These are phyloP conservation scores for Mellivora capensis DNA, from an alignment of 2,113 vertebrate genomes.

Conservation along the genomic window DNA sequence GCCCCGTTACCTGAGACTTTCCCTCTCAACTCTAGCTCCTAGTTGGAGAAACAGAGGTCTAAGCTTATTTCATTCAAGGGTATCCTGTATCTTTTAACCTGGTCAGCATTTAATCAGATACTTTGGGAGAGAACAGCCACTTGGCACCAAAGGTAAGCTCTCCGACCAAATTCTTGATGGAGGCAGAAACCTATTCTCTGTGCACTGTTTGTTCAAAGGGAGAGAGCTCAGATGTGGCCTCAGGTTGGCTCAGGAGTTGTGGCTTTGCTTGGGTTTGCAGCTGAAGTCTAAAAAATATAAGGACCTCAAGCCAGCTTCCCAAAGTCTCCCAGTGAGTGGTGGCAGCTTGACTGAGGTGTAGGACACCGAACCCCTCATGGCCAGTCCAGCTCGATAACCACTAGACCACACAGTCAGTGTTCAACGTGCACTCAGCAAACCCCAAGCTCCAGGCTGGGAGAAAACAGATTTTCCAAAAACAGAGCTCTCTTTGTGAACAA, in stretches of 20 bases:
- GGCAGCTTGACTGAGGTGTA: not conserved
- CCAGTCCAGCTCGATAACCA: constrained; percentile 32
- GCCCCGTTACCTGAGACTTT: not conserved
- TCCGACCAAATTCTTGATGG: not conserved
- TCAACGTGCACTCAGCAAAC: constrained; percentile 56
- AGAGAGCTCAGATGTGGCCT: not conserved
- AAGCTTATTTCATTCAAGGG: not conserved
- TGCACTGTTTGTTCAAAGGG: not conserved
- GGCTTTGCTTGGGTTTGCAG: constrained; percentile 39
- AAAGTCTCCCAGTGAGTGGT: not conserved
- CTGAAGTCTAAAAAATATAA: not conserved
- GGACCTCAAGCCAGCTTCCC: not conserved
- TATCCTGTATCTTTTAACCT: not conserved
- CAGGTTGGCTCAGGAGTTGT: constrained; percentile 3
- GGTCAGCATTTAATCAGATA: constrained; percentile 8
- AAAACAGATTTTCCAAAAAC: constrained; percentile 64
- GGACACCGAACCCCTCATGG: not conserved
- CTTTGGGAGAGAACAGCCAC: not conserved
- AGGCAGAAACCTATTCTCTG: constrained; percentile 19
- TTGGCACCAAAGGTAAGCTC: not conserved
- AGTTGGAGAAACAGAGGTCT: not conserved
- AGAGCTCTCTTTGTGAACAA: constrained; percentile 51
- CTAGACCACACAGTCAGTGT: constrained; percentile 56
- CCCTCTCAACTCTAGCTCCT: not conserved
- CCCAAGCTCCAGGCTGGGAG: not conserved